Percentiles rank a stretch among this genome's conserved stretches.
Evolutionary conservation across 2,797 vertebrate species (phyloP).

Genomic region (Sebastes iracundus): DNA sequence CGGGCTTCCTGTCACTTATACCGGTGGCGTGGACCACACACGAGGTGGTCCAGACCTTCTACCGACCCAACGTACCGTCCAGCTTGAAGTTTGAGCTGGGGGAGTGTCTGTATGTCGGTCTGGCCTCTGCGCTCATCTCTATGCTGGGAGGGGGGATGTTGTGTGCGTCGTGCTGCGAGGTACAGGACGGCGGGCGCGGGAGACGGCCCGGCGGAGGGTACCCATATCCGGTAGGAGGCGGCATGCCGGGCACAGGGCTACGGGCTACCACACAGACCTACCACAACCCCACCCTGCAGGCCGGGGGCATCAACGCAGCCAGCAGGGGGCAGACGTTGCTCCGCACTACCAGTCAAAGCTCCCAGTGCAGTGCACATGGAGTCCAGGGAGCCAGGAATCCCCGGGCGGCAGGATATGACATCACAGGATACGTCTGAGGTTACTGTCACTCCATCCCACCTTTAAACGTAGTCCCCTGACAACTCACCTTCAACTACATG

Average conservation of each 20-base stretch:
- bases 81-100: conserved; percentile 94
- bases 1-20: conserved; percentile 90
- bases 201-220: conserved; percentile 57
- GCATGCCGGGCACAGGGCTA: conserved; percentile 12
- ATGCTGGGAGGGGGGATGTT: conserved; percentile 90
- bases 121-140: conserved; percentile 88
- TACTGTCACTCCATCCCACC: background rate
- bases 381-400: conserved; percentile 58
- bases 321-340: conserved; percentile 60
- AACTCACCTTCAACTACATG: background rate
- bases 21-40: conserved; percentile 94
- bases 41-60: conserved; percentile 91
- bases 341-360: conserved; percentile 62
- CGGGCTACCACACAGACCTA: conserved; percentile 71
- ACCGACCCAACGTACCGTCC: conserved; percentile 83
- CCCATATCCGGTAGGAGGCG: conserved; percentile 76
- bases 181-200: conserved; percentile 35
- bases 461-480: background rate
- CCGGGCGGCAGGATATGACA: conserved; percentile 77
- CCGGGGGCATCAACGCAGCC: conserved; percentile 16
- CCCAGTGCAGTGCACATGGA: conserved; percentile 29
- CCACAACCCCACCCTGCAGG: conserved; percentile 73
- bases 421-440: conserved; percentile 85
- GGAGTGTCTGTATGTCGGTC: conserved; percentile 91
- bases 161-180: conserved; percentile 85